A percentile compares a stretch with the other conserved stretches of the same genome.
phyloP scores from a whole-genome alignment of 1,140 invertebrate species.

The Drosophila nigromelanica region DNA sequence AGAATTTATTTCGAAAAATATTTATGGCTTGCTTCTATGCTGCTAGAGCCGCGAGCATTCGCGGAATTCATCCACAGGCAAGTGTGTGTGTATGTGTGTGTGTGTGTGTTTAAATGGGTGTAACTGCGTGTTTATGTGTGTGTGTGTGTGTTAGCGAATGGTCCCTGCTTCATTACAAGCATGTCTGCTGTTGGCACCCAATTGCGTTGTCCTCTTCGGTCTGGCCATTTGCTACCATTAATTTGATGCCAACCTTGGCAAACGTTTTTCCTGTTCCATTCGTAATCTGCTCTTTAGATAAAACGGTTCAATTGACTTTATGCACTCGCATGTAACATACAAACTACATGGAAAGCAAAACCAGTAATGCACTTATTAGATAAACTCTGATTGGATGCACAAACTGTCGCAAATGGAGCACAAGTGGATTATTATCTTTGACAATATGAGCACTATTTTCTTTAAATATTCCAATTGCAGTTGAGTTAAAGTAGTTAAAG shows the following conservation, averaged over 20 bases:
- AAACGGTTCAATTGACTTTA: slow-evolving; percentile 49
- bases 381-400: slow-evolving; percentile 14
- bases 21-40: slow-evolving; percentile 66
- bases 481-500: not conserved
- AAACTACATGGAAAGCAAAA: not conserved
- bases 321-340: slow-evolving; percentile 23
- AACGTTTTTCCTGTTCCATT: slow-evolving; percentile 31
- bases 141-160: slow-evolving; percentile 2
- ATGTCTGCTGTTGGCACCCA: slow-evolving; percentile 43
- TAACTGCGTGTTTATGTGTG: not conserved
- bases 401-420: not conserved
- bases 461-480: not conserved
- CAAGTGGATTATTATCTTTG: not conserved
- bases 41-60: slow-evolving; percentile 35
- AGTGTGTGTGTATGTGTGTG: slow-evolving; percentile 9
- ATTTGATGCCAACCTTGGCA: slow-evolving; percentile 44
- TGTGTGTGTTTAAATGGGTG: not conserved
- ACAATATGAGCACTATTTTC: not conserved
- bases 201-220: slow-evolving; percentile 17
- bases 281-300: slow-evolving; percentile 36
- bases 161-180: slow-evolving; percentile 60
- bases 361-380: slow-evolving; percentile 8
- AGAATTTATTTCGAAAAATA: slow-evolving; percentile 82
- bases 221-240: slow-evolving; percentile 32
- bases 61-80: slow-evolving; percentile 54